These are phyloP conservation scores for Oxyteleia sp. DNA, from an alignment of 2,888 invertebrate genomes.

Conservation along the genomic window DNA sequence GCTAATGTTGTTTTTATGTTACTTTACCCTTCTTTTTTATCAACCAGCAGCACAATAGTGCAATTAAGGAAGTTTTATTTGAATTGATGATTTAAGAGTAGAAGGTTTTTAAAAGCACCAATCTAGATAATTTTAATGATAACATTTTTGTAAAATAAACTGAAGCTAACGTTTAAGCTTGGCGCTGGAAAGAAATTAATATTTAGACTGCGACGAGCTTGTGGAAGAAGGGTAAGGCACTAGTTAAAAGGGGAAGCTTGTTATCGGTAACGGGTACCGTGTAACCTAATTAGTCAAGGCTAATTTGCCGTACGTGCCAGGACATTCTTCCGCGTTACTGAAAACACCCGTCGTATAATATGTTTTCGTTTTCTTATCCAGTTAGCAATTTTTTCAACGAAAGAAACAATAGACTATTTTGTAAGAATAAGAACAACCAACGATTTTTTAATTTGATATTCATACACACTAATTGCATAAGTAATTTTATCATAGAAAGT, in stretches of 20 bases:
- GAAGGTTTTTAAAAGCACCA: slow-evolving; percentile 11
- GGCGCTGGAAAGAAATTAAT: slow-evolving; percentile 18
- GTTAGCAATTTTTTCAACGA: too few relatives aligned
- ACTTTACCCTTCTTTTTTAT: slow-evolving; percentile 35
- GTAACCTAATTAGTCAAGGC: slow-evolving; percentile 53
- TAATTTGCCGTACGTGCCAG: slow-evolving; percentile 42
- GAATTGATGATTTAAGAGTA: slow-evolving; percentile 30
- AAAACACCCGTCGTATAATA: slow-evolving; percentile 12
- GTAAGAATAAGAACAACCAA: too few relatives aligned
- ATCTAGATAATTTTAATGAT: slow-evolving; percentile 42
- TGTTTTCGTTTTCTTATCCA: slow-evolving; percentile 6
- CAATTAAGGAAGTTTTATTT: slow-evolving; percentile 40
- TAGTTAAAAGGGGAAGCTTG: slow-evolving; percentile 52
- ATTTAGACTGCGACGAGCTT: slow-evolving; percentile 18
- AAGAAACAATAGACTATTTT: too few relatives aligned
- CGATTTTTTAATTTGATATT: too few relatives aligned
- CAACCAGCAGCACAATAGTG: slow-evolving; percentile 6
- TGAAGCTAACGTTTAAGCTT: slow-evolving; percentile 19
- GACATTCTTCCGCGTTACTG: slow-evolving; percentile 32
- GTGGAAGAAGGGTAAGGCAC: slow-evolving; percentile 13
- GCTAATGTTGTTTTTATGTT: slow-evolving; percentile 39
- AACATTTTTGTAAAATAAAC: slow-evolving; percentile 23
- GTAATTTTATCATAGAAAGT: too few relatives aligned
- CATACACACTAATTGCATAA: too few relatives aligned
- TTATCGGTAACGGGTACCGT: slow-evolving; percentile 39